These are phyloP conservation scores for Biston betularia DNA, from an alignment of 2,888 invertebrate genomes.

Conservation along the genomic window DNA sequence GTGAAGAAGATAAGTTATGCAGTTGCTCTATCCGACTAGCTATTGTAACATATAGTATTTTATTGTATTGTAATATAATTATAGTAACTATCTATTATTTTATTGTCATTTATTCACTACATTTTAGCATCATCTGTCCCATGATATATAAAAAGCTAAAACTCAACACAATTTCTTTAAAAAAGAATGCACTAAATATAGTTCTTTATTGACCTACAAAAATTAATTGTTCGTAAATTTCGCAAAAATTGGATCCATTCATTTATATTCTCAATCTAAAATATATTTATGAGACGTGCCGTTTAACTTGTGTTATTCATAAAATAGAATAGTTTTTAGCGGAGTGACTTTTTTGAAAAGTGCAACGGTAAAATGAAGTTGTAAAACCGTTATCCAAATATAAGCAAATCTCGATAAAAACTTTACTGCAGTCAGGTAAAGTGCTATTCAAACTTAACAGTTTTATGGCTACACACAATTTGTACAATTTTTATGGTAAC, in stretches of 20 bases:
- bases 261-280: constrained; percentile 6
- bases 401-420: constrained; percentile 46
- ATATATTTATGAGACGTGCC: neutral
- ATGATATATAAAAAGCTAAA: too few species aligned
- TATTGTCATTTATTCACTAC: too few species aligned
- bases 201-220: constrained; percentile 48
- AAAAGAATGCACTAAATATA: constrained; percentile 28
- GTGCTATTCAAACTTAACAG: constrained; percentile 64
- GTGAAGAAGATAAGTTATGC: too few species aligned
- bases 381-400: constrained; percentile 28
- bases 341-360: neutral
- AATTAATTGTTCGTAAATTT: constrained; percentile 48
- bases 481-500: constrained; percentile 67
- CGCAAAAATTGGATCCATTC: constrained; percentile 31
- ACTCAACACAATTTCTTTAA: constrained; percentile 56
- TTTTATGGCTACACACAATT: constrained; percentile 67
- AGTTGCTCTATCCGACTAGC: too few species aligned
- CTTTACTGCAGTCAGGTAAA: constrained; percentile 64
- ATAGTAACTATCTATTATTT: too few species aligned
- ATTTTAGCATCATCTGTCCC: too few species aligned
- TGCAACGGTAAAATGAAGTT: constrained; percentile 9
- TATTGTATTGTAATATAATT: too few species aligned
- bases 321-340: neutral
- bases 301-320: neutral
- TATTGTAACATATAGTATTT: too few species aligned